Evolutionary conservation across 2,113 vertebrate species (phyloP).

Genomic region (Reinhardtius hippoglossoides): DNA sequence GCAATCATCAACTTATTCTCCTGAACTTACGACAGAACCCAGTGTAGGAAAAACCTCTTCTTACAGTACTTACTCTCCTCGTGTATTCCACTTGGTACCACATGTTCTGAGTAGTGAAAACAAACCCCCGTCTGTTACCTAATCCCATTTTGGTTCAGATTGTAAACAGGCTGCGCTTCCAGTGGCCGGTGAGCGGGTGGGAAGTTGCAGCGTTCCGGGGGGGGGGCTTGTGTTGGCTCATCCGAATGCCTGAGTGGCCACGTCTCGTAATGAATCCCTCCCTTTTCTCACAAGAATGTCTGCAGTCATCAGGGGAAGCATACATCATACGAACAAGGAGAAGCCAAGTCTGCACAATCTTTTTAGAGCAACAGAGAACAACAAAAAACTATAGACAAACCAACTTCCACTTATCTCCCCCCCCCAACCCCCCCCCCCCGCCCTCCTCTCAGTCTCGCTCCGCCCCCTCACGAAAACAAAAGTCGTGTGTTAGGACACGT

Average conservation of each 20-base stretch:
- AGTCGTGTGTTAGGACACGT: conserved; percentile 41
- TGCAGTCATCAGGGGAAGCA: conserved; percentile 5
- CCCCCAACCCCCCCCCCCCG: accelerated
- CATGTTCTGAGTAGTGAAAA: background rate
- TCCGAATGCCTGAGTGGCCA: conserved; percentile 49
- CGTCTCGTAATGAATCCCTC: conserved; percentile 22
- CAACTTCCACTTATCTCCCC: background rate
- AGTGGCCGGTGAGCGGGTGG: background rate
- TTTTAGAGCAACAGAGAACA: background rate
- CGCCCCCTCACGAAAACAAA: conserved; percentile 16
- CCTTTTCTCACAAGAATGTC: conserved; percentile 45
- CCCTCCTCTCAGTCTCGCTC: background rate
- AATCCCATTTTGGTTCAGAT: conserved; percentile 21
- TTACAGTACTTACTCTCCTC: conserved; percentile 1
- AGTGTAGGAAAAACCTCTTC: background rate
- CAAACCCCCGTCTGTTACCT: background rate
- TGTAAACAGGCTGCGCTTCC: conserved; percentile 16
- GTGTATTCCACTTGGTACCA: background rate
- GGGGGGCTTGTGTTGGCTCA: conserved; percentile 48
- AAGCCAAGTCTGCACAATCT: background rate
- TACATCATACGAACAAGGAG: background rate
- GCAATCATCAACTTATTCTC: background rate
- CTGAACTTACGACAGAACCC: background rate
- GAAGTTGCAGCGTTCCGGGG: conserved; percentile 8
- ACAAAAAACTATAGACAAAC: background rate